phyloP scores from a whole-genome alignment of 2,113 vertebrate genomes.

The Saguinus midas region DNA sequence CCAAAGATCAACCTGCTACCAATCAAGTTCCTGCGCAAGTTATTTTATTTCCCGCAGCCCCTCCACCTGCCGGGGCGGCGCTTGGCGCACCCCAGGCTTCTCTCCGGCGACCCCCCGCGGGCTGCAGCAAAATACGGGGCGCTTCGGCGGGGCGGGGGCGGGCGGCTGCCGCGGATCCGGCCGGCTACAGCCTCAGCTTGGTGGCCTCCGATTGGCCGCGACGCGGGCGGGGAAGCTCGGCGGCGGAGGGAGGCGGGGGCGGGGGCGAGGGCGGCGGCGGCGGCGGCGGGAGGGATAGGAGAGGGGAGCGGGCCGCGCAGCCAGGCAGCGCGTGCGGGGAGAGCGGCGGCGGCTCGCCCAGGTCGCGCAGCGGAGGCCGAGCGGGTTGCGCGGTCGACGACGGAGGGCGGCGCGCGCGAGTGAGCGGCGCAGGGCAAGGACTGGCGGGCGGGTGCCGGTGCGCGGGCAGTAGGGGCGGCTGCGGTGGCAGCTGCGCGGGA shows the following conservation, averaged over 20 bases:
- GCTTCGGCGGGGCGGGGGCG: conserved; percentile 56
- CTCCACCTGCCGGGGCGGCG: conserved; percentile 51
- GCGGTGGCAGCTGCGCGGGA: conserved; percentile 29
- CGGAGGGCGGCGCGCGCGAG: conserved; percentile 6
- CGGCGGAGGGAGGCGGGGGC: conserved; percentile 43
- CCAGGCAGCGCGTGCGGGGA: conserved; percentile 47
- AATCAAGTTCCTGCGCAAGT: conserved; percentile 69
- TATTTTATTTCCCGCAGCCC: conserved; percentile 28
- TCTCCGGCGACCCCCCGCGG: conserved; percentile 59
- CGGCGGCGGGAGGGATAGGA: conserved; percentile 18
- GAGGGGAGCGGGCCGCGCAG: conserved; percentile 33
- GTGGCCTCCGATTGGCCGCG: conserved; percentile 81
- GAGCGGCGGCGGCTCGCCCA: conserved; percentile 57
- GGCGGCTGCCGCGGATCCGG: conserved; percentile 62
- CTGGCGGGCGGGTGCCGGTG: not conserved
- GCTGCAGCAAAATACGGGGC: conserved; percentile 58
- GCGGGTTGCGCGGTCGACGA: conserved; percentile 5
- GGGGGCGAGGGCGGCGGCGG: not conserved
- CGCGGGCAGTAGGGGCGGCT: not conserved
- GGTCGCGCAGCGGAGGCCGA: conserved; percentile 11
- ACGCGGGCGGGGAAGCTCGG: conserved; percentile 76
- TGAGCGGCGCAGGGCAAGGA: not conserved
- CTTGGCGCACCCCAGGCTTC: not conserved
- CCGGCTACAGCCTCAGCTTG: conserved; percentile 60
- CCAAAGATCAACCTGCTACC: not conserved